Evolutionary conservation across 2,797 vertebrate species (phyloP), one percentile per base, ranked within the genome.

Genomic region (Arnoldichthys spilopterus): DNA sequence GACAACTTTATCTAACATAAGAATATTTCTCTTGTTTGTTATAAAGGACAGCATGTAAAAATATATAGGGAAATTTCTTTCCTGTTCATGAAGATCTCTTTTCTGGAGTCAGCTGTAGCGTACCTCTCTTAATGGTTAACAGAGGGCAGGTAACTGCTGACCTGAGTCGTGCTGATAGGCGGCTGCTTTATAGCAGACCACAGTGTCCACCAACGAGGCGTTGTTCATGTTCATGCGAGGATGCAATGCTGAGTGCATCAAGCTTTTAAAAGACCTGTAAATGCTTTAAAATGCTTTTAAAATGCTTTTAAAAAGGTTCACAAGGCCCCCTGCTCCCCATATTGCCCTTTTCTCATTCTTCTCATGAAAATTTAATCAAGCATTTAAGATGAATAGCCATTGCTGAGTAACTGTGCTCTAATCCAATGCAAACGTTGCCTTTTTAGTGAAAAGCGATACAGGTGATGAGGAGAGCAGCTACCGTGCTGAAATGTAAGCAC

Each of bases 361-460:
- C 93, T 94, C 95, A 96, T 97, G 94, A 96, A 97, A 96, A 94
- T 96, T 98, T 97, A 96, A 97, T 95, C 91, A 94, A 92, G 91
- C 93, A 94, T 95, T 96, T 95, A 94, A 94, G 95, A 92, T 94
- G 94, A 95, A 95, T 91, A 94, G 93, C 92, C 92, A 92, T 49
- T 91, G 88, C 93, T 89, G 91, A 92, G 92, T 58, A 69, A 47
- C 91, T 91, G 86, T 92, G 90, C 73, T 93, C 89, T 94, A 91
- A 93, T 91, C 89, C 91, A 90, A 91, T 86, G 90, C 92, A 92
- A 85, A 88, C 90, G 90, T 91, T 94, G 94, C 93, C 92, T 94
- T 92, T 93, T 95, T 88, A 91, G 94, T 92, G 93, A 93, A 94
- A 96, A 96, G 91, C 86, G 92, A 94, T 92, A 94, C 89, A 93